Evolutionary conservation across 2,888 invertebrate species (phyloP), one percentile per base, ranked within the genome.

Genomic region (Trichogramma dendrolimi): DNA sequence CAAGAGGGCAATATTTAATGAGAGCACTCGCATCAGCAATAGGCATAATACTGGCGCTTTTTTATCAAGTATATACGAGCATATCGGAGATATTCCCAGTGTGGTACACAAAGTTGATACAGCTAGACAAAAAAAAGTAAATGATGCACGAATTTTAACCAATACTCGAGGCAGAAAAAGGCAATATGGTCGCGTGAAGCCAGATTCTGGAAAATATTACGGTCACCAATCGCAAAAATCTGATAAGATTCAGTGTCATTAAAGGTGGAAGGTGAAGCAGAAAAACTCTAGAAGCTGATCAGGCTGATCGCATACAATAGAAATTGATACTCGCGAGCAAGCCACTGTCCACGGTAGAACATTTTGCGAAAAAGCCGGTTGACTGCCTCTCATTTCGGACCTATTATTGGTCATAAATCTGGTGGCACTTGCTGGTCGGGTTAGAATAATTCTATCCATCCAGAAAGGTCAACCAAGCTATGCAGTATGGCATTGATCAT

Each of bases 331-430:
- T 52, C 59, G 40, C 4, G 43, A 4, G 62, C 64, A 63, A 49
- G 61, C 11, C 43, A 56, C 4, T 52, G 11, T 47, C 62, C 60
- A 4, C n/a, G 44, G 11, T 67, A 64, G 67, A 57, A 60, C 51
- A 11, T 7, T n/a, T n/a, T 59, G n/a, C 43, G 67, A 42, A 38
- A n/a, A n/a, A 40, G 59, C 7, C 57, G 59, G 55, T 54, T 67
- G 27, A 67, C 68, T 1, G 51, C 68, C 8, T 67, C 66, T 0
- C 44, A 60, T 27, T 68, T 64, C 52, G 66, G 66, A 27, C n/a
- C n/a, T n/a, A n/a, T n/a, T n/a, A n/a, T 27, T 42, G 3, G 61
- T 67, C 3, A 67, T 65, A 42, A 44, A 56, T 7, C 63, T 54
- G 62, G 57, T 44, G 49, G 14, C 41, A 39, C 40, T n/a, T 4